phyloP scores from a whole-genome alignment of 1,140 invertebrate species.

The Mesaphorura yosii region DNA sequence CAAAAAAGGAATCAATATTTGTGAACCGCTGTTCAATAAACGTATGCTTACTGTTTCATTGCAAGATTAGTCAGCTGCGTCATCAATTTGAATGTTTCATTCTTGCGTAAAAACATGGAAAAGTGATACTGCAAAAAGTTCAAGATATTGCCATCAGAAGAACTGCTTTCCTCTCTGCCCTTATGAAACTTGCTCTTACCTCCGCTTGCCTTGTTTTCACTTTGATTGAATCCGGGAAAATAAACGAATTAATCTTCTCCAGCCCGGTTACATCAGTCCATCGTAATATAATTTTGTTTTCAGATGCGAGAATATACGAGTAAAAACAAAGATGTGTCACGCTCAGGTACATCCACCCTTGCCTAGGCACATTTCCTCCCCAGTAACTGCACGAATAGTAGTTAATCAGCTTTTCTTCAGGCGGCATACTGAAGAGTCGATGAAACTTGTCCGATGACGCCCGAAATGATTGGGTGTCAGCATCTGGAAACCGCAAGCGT shows the following conservation, averaged over 20 bases:
- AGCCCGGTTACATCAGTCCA: conserved; percentile 68
- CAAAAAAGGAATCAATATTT: conserved; percentile 8
- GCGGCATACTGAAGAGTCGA: conserved; percentile 76
- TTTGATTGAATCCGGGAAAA: conserved; percentile 74
- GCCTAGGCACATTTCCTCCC: conserved; percentile 78
- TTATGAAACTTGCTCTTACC: conserved; percentile 35
- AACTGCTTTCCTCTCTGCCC: background rate
- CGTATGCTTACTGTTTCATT: conserved; percentile 67
- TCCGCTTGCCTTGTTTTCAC: conserved; percentile 67
- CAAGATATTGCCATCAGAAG: conserved; percentile 25
- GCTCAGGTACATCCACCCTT: conserved; percentile 93
- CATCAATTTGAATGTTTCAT: conserved; percentile 82
- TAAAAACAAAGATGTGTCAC: conserved; percentile 94
- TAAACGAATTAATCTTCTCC: conserved; percentile 59
- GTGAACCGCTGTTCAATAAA: background rate
- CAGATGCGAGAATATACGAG: conserved; percentile 81
- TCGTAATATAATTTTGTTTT: conserved; percentile 74
- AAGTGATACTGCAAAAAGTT: conserved; percentile 61
- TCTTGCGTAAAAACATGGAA: conserved; percentile 77
- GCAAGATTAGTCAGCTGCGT: conserved; percentile 92
- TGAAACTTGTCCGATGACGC: conserved; percentile 72
- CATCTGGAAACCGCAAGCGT: conserved; percentile 45
- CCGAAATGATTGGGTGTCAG: conserved; percentile 68
- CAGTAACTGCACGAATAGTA: conserved; percentile 89
- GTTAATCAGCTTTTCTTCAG: conserved; percentile 90